Evolutionary conservation across 2,113 vertebrate species (phyloP).

Genomic region (Etheostoma spectabile): DNA sequence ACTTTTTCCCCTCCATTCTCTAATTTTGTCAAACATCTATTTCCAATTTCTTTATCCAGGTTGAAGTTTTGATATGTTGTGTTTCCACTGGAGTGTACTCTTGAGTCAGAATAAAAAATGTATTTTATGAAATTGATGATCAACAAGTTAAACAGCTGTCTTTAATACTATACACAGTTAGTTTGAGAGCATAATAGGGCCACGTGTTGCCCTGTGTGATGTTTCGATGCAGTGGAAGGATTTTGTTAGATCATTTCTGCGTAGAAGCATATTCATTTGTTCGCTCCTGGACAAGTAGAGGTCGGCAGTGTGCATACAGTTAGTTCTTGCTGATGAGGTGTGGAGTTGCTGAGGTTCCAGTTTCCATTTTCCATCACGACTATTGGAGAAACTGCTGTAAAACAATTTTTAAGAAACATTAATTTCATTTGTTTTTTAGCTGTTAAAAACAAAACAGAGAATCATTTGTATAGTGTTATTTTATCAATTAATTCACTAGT

Average conservation of each 20-base stretch:
- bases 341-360: slow-evolving; percentile 22
- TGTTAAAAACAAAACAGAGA: not conserved
- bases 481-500: not conserved
- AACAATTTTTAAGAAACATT: not conserved
- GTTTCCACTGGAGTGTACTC: slow-evolving; percentile 56
- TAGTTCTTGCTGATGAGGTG: slow-evolving; percentile 38
- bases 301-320: not conserved
- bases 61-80: slow-evolving; percentile 20
- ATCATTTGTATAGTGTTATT: not conserved
- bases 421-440: not conserved
- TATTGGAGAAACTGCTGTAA: not conserved
- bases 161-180: slow-evolving; percentile 11
- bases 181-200: not conserved
- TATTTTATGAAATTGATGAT: slow-evolving; percentile 27
- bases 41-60: slow-evolving; percentile 20
- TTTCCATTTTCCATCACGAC: not conserved
- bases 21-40: slow-evolving; percentile 22
- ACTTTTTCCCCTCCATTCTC: not conserved
- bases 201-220: not conserved
- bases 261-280: not conserved
- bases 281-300: not conserved
- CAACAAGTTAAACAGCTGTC: slow-evolving; percentile 17
- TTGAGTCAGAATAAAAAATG: slow-evolving; percentile 41
- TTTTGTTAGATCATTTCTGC: not conserved
- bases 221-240: not conserved